Percentiles rank a stretch among this genome's conserved stretches.
Evolutionary conservation across 2,797 vertebrate genomes (phyloP).

Genomic region (Xenentodon cancila): DNA sequence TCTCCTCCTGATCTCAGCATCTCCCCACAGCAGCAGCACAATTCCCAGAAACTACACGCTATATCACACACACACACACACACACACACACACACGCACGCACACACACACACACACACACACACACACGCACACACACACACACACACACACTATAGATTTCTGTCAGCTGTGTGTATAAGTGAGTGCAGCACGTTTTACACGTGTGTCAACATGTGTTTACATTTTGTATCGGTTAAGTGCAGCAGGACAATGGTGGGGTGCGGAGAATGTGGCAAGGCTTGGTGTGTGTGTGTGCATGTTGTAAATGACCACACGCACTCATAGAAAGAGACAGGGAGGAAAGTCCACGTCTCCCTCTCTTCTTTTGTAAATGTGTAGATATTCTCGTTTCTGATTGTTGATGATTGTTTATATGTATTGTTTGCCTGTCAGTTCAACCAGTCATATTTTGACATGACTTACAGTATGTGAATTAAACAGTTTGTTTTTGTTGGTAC

Average conservation of each 20-base stretch:
- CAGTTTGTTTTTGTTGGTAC: no score
- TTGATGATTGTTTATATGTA: background rate
- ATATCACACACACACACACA: conserved; percentile 8
- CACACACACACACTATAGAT: conserved; percentile 46
- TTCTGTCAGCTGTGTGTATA: conserved; percentile 51
- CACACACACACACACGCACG: conserved; percentile 22
- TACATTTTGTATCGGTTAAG: conserved; percentile 53
- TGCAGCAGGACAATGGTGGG: conserved; percentile 65
- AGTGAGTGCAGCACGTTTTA: conserved; percentile 49
- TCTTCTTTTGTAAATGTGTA: no score
- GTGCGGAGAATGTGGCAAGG: conserved; percentile 34
- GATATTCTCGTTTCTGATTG: background rate
- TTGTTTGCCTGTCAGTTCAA: no score
- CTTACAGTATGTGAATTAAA: no score
- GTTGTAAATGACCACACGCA: conserved; percentile 20
- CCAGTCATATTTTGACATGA: no score
- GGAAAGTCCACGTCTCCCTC: background rate
- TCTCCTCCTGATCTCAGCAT: conserved; percentile 58
- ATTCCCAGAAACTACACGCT: conserved; percentile 73
- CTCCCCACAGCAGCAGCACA: conserved; percentile 58
- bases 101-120: background rate
- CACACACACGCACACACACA: background rate
- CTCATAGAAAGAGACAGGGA: background rate
- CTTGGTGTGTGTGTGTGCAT: conserved; percentile 4
- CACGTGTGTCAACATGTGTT: conserved; percentile 62